Percentiles rank a stretch among this genome's conserved stretches.
These are phyloP conservation scores for Corticium candelabrum DNA, from an alignment of 37 sponge, comb jelly and placozoan species.

Conservation along the genomic window DNA sequence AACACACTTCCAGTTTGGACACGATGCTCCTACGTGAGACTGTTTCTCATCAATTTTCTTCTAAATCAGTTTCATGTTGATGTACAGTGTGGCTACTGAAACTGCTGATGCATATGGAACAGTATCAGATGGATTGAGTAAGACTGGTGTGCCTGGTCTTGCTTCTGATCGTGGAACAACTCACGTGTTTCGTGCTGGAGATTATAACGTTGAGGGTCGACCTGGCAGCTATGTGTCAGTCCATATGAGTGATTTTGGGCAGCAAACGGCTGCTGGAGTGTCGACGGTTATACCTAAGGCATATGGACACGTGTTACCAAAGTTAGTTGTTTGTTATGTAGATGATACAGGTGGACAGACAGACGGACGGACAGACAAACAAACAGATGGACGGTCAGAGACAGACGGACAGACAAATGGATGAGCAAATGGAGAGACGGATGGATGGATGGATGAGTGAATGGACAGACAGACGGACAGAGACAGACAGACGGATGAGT, in stretches of 20 bases:
- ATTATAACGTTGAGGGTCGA: constrained; percentile 33
- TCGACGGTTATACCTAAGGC: constrained; percentile 19
- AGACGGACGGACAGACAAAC: constrained; percentile 11
- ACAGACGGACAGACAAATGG: too few species aligned
- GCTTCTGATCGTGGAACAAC: constrained; percentile 14
- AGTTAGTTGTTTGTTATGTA: not conserved
- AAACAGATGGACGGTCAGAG: too few species aligned
- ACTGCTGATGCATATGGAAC: too few species aligned
- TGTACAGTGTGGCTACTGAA: too few species aligned
- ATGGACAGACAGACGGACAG: too few species aligned
- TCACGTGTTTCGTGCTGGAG: constrained; percentile 54
- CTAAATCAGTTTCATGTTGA: too few species aligned
- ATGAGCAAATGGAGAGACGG: too few species aligned
- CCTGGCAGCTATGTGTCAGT: constrained; percentile 24
- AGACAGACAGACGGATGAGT: too few species aligned
- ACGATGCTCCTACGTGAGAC: constrained; percentile 32
- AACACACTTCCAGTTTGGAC: constrained; percentile 60
- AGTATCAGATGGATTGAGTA: not conserved
- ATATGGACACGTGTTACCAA: constrained; percentile 21
- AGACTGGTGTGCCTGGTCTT: not conserved
- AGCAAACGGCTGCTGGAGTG: constrained; percentile 18
- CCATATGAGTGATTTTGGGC: constrained; percentile 33
- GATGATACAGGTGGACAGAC: not conserved
- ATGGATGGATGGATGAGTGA: too few species aligned
- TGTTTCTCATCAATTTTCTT: too few species aligned